Evolutionary conservation across 1,140 invertebrate genomes (phyloP), one percentile per base, ranked within the genome.

Genomic region (Drosophila arawakana): DNA sequence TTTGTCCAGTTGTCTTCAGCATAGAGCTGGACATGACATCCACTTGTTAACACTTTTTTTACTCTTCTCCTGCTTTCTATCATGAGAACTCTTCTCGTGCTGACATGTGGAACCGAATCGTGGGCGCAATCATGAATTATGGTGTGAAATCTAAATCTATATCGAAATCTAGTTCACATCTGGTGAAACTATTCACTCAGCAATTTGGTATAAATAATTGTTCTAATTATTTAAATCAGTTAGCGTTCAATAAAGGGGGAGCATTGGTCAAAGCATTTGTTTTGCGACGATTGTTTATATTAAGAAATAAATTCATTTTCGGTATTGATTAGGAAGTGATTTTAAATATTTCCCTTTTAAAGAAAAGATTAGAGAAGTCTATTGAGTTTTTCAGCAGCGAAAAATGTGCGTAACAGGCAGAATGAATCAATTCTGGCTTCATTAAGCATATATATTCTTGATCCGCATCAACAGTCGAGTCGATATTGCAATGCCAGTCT

Each of bases 31-130:
- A 85, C 84, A 81, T 73, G 83, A 84, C 85, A 78, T 81, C 47
- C 49, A 77, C 74, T 85, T 88, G 81, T 88, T 88, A 88, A 85
- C 85, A 90, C 85, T 78, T 88, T 88, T 63, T 71, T 50, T 70
- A 85, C 85, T 85, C 85, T 78, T 88, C 90, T 81, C 59, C 68
- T 50, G 66, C 70, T 58, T 55, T 61, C 71, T 69, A 55, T 73
- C 60, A 41, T 68, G 41, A 50, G 34, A 9, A 15, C 13, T 52
- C 13, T 50, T 35, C 58, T 61, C 63, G 65, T 85, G 71, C 60
- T 73, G 79, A 79, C 76, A 76, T 80, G 41, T 67, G 62, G 55
- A 81, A 81, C 21, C 11, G 37, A 35, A 11, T 37, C 8, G 47
- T 54, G 37, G 52, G 15, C 52, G 30, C 63, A 25, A 10, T 39